phyloP scores from a whole-genome alignment of 1,140 invertebrate genomes.

The Nomia melanderi region DNA sequence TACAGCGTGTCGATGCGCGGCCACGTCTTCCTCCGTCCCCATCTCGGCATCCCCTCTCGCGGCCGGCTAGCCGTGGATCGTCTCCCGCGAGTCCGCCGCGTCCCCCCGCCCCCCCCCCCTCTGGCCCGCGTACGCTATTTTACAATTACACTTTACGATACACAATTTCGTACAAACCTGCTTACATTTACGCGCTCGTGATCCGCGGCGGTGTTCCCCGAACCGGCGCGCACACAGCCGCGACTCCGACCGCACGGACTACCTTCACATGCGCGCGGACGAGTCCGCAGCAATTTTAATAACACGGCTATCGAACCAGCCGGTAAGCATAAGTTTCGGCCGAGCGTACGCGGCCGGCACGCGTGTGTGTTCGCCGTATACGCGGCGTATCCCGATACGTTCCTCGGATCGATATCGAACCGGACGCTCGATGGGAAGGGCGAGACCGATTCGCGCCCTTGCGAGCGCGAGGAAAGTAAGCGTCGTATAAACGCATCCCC shows the following conservation, averaged over 20 bases:
- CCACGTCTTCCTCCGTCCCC: conserved; percentile 27
- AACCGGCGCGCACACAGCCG: conserved; percentile 8
- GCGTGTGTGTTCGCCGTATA: background rate
- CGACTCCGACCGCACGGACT: too few species aligned
- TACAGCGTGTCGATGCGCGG: conserved; percentile 25
- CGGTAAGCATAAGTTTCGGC: conserved; percentile 33
- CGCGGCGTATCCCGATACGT: background rate
- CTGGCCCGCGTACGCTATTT: conserved; percentile 15
- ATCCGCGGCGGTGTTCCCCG: conserved; percentile 21
- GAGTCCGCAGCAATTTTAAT: conserved; percentile 43
- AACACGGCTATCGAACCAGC: conserved; percentile 29
- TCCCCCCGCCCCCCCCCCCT: background rate
- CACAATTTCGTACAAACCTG: conserved; percentile 49
- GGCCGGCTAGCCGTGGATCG: background rate
- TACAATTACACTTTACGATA: conserved; percentile 39
- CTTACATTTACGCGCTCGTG: conserved; percentile 42
- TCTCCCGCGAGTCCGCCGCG: background rate
- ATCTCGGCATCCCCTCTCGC: too few species aligned
- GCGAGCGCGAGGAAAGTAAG: background rate
- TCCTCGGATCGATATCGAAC: conserved; percentile 30
- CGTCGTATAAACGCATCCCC: background rate
- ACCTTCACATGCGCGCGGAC: conserved; percentile 27
- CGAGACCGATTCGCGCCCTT: background rate
- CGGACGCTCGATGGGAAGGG: too few species aligned
- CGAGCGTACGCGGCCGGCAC: background rate